Percentiles rank a stretch among this genome's conserved stretches.
phyloP scores from a whole-genome alignment of 2,113 vertebrate species.

The Oxyruncus cristatus region DNA sequence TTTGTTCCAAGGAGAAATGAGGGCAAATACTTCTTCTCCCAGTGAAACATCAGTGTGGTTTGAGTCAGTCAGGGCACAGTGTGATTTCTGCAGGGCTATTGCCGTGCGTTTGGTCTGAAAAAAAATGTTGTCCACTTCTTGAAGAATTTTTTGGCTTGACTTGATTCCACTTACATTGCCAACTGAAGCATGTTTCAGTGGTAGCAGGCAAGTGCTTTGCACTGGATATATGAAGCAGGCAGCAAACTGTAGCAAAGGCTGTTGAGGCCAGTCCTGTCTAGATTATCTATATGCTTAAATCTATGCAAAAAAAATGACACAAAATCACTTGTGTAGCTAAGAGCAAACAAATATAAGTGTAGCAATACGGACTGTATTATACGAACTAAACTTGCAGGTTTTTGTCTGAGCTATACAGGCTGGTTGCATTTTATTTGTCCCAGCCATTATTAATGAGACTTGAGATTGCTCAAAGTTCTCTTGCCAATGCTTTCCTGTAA shows the following conservation, averaged over 20 bases:
- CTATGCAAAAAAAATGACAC: background rate
- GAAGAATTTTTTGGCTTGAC: background rate
- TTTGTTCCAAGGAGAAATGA: background rate
- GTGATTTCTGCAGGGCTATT: background rate
- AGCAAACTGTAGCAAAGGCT: background rate
- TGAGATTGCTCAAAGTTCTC: background rate
- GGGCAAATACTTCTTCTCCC: background rate
- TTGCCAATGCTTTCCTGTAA: slow-evolving; percentile 12
- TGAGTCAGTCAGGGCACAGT: background rate
- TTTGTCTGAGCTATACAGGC: background rate
- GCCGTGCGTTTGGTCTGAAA: background rate
- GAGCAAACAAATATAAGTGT: background rate
- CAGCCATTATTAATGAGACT: background rate
- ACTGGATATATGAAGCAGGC: background rate
- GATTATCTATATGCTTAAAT: background rate
- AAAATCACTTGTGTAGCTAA: background rate
- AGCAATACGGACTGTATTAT: background rate
- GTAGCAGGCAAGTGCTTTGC: background rate
- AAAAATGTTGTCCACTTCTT: background rate
- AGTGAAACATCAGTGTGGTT: background rate
- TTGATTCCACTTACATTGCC: background rate
- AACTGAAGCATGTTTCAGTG: background rate
- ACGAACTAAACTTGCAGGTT: background rate
- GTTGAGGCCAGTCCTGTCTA: background rate
- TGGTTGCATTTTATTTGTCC: background rate